These are phyloP conservation scores for Marisa cornuarietis DNA, from an alignment of 1,140 invertebrate genomes.

Conservation along the genomic window DNA sequence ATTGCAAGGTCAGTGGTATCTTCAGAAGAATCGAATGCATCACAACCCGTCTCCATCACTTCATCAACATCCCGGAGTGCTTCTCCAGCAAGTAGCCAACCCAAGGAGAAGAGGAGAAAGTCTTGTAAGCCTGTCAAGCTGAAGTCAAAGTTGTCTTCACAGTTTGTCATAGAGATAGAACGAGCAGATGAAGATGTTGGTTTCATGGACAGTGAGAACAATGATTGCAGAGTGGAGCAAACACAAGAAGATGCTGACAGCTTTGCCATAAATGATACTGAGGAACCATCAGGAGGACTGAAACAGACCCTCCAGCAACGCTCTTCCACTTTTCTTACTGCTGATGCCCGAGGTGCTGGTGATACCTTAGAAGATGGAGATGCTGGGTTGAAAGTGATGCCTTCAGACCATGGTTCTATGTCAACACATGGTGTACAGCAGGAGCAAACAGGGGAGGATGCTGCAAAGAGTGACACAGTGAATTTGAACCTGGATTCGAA, in stretches of 20 bases:
- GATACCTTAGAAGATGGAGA: no score
- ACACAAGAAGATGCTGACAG: neutral
- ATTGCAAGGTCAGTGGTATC: neutral
- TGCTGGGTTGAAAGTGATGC: no score
- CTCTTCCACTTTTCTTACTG: no score
- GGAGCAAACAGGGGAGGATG: no score
- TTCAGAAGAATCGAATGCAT: neutral
- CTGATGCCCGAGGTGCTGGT: no score
- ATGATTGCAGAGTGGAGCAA: neutral
- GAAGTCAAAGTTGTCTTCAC: neutral
- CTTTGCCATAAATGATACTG: no score
- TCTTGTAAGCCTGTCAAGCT: neutral
- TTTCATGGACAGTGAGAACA: neutral
- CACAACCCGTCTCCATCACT: neutral
- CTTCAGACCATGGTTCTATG: no score
- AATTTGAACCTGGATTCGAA: no score
- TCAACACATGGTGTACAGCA: no score
- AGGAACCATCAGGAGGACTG: no score
- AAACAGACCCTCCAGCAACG: no score
- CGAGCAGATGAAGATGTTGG: neutral
- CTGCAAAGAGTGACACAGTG: no score
- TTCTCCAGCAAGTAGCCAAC: neutral
- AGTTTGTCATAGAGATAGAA: slow-evolving; percentile 3
- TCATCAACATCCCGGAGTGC: neutral
- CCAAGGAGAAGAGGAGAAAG: neutral